Evolutionary conservation across 2,113 vertebrate genomes (phyloP), one percentile per base, ranked within the genome.

Genomic region (Leptodactylus fuscus): DNA sequence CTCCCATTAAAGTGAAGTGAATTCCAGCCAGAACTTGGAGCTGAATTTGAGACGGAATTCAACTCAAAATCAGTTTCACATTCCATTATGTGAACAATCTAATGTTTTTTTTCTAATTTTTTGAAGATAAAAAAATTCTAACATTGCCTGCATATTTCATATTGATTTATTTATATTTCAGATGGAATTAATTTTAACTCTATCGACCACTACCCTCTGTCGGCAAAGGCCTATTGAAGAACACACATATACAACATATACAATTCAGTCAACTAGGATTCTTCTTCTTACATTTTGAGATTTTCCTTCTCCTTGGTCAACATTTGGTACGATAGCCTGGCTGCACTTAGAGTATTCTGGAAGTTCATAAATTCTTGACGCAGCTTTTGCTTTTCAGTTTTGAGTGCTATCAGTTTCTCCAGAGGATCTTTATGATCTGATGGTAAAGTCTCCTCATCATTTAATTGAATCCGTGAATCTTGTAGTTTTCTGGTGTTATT

Each of bases 261-360:
- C 7, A 32, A 69, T 20, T 1, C 2, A 22, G 29, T 36, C 36
- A 69, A 4, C 15, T 22, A 10, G 16, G 65, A 22, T 38, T 69
- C 22, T 8, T 32, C 13, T 27, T 46, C 97, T 96, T 90, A 99
- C 98, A n/a, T 89, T 92, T 91, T 94, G n/a, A 95, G 86, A 77
- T 89, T 91, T 53, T 96, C 94, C 81, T 95, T 94, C 84, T 95
- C 94, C 58, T 88, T 90, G 24, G 85, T 87, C 65, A 96, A 88
- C 85, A 83, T 91, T 81, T 94, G 94, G 90, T 96, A 58, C 0
- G 90, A 92, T 12, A 88, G 89, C 79, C 90, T 92, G 2, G 86
- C 90, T 36, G 89, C 88, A 60, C 91, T 71, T 0, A 90, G 91
- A 22, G 91, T 94, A 67, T 90, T 89, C 87, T 93, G 91, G 87